phyloP scores from a whole-genome alignment of 2,888 invertebrate species.

The Oligia fasciuncula region DNA sequence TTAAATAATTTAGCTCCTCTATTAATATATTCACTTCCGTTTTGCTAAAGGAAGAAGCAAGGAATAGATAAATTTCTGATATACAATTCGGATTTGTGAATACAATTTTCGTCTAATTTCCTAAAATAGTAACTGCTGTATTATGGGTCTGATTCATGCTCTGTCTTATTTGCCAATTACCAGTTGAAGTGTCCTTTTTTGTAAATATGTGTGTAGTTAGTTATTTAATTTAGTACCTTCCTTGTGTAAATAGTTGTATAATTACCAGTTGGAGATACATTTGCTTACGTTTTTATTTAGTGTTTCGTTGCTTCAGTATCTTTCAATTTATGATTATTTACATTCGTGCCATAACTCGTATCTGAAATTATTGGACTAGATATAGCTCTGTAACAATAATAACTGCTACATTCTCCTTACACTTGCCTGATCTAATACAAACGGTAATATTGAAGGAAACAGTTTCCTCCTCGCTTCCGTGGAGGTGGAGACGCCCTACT shows the following conservation, averaged over 20 bases:
- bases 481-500: conserved; percentile 44
- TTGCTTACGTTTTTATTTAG: background rate
- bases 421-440: background rate
- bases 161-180: background rate
- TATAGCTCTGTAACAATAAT: background rate
- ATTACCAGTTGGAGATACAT: background rate
- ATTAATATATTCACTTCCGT: conserved; percentile 4
- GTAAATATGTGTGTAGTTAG: background rate
- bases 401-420: background rate
- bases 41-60: background rate
- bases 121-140: background rate
- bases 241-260: background rate
- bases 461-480: background rate
- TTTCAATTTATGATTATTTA: background rate
- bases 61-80: background rate
- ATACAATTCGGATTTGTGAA: background rate
- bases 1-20: conserved; percentile 19
- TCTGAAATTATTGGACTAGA: background rate
- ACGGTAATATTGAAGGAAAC: background rate
- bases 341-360: background rate
- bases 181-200: background rate
- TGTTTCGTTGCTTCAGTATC: background rate
- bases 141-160: background rate
- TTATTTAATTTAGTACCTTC: background rate
- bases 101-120: background rate